Base-by-base conservation (phyloP, 2,797 vertebrate species). In the Bryconaethiops microstoma region DNA sequence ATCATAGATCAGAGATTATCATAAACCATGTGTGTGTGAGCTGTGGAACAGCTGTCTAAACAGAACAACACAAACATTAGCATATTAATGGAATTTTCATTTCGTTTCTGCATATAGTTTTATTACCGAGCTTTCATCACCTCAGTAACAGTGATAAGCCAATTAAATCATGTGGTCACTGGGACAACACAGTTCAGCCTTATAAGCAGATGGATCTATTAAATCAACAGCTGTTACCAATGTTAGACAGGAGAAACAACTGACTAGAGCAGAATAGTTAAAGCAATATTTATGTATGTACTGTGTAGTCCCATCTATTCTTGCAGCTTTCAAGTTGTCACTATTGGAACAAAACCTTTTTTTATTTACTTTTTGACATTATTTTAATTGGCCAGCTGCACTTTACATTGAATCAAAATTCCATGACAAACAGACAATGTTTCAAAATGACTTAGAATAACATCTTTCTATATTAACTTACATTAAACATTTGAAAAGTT, bases 81-180 rank as follows among this genome's bases (percentile, higher is more conserved):
- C 19, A 54, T 81, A 68, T 80, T 69, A 69, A 42, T 40, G 19
- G 4, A 14, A 25, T 69, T 69, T 68, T 69, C 19, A 80, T 80
- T 75, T 63, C 55, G 75, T 17, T 80, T 70, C 73, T 54, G 62
- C 5, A 60, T 54, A 23, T 65, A 59, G 55, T 57, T 77, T 79
- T 60, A 80, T 77, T 14, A 69, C 23, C 65, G 74, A 9, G 48
- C 14, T 12, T 68, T 77, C 68, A n/a, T 59, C 39, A 67, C 8
- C 72, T 45, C 59, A 45, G 21, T 76, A 45, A 52, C 45, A 23
- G 16, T 64, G 74, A 76, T 81, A 65, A 80, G 21, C 17, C 39
- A 74, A 50, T 74, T 68, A 68, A 74, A 16, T 71, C 35, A 70
- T 76, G 74, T 70, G 64, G 40, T 21, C n/a, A 71, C n/a, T 76